Conservation (phyloP, 2,888 invertebrate genomes). For the Antheraea yamamai region DNA sequence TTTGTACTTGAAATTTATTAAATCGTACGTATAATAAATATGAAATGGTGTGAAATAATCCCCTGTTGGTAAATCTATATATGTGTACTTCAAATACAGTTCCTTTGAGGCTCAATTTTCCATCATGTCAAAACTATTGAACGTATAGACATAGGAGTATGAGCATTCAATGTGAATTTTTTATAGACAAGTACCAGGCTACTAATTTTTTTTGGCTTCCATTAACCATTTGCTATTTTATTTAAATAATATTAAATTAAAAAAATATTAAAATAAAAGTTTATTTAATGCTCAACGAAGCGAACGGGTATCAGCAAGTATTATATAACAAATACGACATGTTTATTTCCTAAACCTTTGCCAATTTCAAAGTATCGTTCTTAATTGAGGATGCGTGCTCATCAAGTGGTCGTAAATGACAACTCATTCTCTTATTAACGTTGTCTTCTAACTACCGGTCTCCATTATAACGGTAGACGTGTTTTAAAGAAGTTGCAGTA, state of each 20-base stretch:
- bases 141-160: not conserved
- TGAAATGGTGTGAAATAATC: not conserved
- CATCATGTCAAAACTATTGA: too few relatives aligned
- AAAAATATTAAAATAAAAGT: too few relatives aligned
- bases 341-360: not conserved
- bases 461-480: constrained; percentile 1
- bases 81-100: not conserved
- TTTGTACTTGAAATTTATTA: not conserved
- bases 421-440: not conserved
- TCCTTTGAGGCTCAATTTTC: not conserved
- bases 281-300: too few relatives aligned
- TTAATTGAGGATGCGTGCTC: not conserved
- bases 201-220: not conserved
- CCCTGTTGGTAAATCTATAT: not conserved
- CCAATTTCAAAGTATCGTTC: not conserved
- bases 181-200: too few relatives aligned
- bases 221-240: too few relatives aligned
- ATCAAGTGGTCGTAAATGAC: constrained; percentile 4
- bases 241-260: too few relatives aligned
- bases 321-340: not conserved
- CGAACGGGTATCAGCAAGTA: not conserved
- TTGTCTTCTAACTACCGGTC: not conserved
- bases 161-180: too few relatives aligned
- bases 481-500: not conserved
- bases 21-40: not conserved